Evolutionary conservation across 2,888 invertebrate genomes (phyloP), one percentile per base, ranked within the genome.

Genomic region (Ophioninae sp.): DNA sequence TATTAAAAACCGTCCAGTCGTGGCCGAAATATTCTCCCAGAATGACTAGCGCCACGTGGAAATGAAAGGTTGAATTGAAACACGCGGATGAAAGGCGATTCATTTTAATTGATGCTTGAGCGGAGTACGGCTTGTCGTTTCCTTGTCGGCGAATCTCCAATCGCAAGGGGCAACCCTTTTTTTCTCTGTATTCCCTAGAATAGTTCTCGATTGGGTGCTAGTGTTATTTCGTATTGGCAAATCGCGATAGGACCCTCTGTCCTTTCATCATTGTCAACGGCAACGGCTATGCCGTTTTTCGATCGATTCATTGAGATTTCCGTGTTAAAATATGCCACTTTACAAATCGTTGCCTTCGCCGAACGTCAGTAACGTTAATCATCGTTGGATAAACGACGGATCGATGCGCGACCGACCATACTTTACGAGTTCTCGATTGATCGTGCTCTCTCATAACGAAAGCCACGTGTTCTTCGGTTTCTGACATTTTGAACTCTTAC

Each of bases 391-490:
- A 41, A 65, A n/a, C 39, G 70, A 62, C 65, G 41, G 41, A 79
- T 62, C 64, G 8, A 61, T 39, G 30, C 2, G 39, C 6, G n/a
- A 39, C 7, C 7, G 37, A 6, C 41, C 3, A 1, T 65, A 61
- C 57, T n/a, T 41, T 5, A 39, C 65, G 61, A 3, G 44, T 17
- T n/a, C 13, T 30, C 41, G 8, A 30, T 61, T 67, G 61, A 76
- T 75, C 59, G 64, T 10, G 56, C 69, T 23, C 68, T 72, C 56
- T 75, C 70, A 44, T 84, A 83, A 86, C 80, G 83, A 83, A 85
- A 87, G 87, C 88, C 88, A 88, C 88, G 88, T 88, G 88, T 87
- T 87, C 85, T 68, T 80, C 72, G 80, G 61, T 81, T 83, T 86
- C 86, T 86, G 85, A 85, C 86, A 86, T 84, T 84, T 84, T 84